Evolutionary conservation across 37 sponge, comb jelly and placozoan genomes (phyloP), one percentile per base, ranked within the genome.

Genomic region (Aplysina aerophoba): DNA sequence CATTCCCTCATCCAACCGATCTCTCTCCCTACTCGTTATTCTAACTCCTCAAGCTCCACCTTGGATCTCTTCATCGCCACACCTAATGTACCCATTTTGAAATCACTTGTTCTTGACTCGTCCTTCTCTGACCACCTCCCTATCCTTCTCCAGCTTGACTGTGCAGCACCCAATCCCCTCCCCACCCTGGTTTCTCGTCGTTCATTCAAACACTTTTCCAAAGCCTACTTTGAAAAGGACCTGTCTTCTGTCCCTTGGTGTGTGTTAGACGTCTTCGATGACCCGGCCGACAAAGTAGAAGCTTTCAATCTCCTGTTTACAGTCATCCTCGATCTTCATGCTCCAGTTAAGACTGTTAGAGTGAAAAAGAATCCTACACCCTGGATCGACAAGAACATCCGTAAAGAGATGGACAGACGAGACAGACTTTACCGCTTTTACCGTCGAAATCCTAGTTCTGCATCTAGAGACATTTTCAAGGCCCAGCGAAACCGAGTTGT

Each of bases 401-500:
- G 74, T 38, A 37, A 73, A 38, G 74, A 73, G 14, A 31, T 73
- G 74, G 41, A 73, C 74, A 73, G 41, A 19, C 14, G 74, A 34
- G 20, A 73, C 39, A 73, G 74, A 73, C 41, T 73, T 37, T 37
- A 38, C 74, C 8, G 20, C 8, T 37, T 73, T 40, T 37, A 73
- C 12, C 74, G 11, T 30, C 74, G 39, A 14, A 73, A 73, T 31
- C 39, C 74, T 20, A 20, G 40, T 31, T 30, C 74, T 73, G 40
- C 41, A 38, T 37, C 41, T 12, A 20, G 74, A 19, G 74, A 33
- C 35, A 33, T 38, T 14, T 73, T 73, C 74, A 73, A 31, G 37
- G 74, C 74, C 39, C 74, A 73, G 74, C 8, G 74, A 33, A 73
- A 73, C 74, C 74, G 41, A 8, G 74, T 73, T 4, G 74, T 73